Conservation (phyloP, 2,113 vertebrate genomes). For the Argyrosomus japonicus region DNA sequence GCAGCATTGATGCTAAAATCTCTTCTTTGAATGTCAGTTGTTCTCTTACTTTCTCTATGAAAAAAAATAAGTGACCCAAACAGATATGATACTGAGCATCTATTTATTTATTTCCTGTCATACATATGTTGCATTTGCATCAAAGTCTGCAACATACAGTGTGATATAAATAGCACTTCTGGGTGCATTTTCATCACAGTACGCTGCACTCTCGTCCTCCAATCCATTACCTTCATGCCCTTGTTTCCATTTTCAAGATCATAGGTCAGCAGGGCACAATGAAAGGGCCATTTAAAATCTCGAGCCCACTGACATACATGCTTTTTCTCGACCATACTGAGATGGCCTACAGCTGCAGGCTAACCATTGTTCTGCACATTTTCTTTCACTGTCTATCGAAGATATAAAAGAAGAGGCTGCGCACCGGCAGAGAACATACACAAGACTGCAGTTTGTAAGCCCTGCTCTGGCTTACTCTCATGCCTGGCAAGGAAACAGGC, state of each 20-base stretch:
- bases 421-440: constrained; percentile 7
- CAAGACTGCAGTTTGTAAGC: neutral
- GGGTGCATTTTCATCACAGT: constrained; percentile 42
- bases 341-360: constrained; percentile 76
- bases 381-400: constrained; percentile 39
- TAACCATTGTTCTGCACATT: constrained; percentile 47
- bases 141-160: neutral
- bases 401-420: constrained; percentile 20
- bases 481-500: neutral
- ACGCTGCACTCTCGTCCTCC: constrained; percentile 17
- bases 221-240: constrained; percentile 41
- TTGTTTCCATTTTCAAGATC: constrained; percentile 38
- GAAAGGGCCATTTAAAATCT: constrained; percentile 65
- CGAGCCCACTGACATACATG: constrained; percentile 63
- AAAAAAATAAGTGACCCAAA: neutral
- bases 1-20: no score
- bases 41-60: neutral
- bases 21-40: neutral
- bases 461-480: no score
- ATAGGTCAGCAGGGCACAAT: constrained; percentile 61
- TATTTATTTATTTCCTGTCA: neutral
- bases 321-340: constrained; percentile 30
- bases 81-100: neutral
- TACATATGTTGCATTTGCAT: neutral
- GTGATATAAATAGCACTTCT: constrained; percentile 25